Base-by-base conservation (phyloP, 2,888 invertebrate genomes). In the Margaritifera margaritifera region DNA sequence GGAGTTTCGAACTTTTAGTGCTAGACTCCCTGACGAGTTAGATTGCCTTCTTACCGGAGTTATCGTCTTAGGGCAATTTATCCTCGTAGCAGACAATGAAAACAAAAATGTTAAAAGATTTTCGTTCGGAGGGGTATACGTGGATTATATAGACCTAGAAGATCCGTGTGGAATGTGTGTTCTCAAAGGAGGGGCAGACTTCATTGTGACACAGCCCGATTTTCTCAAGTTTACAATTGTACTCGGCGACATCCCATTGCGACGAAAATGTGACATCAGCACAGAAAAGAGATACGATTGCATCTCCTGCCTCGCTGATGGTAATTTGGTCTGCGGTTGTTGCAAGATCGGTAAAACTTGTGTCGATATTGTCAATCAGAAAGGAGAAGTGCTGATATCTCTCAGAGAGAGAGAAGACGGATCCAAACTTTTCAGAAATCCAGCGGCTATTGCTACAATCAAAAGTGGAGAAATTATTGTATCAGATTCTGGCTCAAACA, bases 41-140 rank as follows among this genome's bases (percentile, higher is more conserved):
- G 55, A 66, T 19, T 79, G 79, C 62, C 66, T 80, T 19, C 57
- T 80, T 15, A 79, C 80, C 1, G 79, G 79, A 15, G 61, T 80
- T 22, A 60, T 72, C 1, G 69, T 66, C 42, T 60, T 73, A 20
- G 63, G 68, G 0, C 68, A 67, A 1, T 54, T 63, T n/a, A 58
- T 79, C 22, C 24, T 79, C 27, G 77, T 77, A 3, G 76, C 74
- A 20, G 80, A 80, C 60, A 79, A 79, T 59, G 80, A 79, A 65
- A 80, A 79, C 57, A 77, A 77, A 62, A 71, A 59, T 11, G 22
- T 79, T 4, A 80, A 80, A 69, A 57, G 80, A 22, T 80, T 79
- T 61, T 68, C 51, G 20, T n/a, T 66, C 4, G 56, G 69, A 54
- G 75, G 75, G 11, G 65, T 66, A 20, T 71, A 77, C 25, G 52